phyloP scores from a whole-genome alignment of 1,140 invertebrate species.

The Sogatella furcifera region DNA sequence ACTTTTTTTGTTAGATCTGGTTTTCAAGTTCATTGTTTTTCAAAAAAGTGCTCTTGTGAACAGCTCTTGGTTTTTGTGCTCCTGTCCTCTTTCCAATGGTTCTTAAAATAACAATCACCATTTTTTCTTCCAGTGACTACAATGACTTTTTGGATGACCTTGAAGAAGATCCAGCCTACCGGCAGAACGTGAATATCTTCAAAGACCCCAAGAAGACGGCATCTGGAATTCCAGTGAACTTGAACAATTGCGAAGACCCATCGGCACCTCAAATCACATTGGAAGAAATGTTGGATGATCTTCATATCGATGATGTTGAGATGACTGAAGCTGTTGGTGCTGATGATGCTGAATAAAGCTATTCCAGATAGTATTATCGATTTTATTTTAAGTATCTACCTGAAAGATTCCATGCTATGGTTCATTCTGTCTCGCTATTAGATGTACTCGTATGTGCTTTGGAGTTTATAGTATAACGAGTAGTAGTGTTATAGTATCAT shows the following conservation, averaged over 20 bases:
- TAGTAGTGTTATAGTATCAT: too few species aligned
- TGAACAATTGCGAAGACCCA: constrained; percentile 54
- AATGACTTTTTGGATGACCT: constrained; percentile 94
- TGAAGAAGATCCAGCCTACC: constrained; percentile 83
- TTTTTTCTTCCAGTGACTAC: constrained; percentile 58
- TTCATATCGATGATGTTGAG: constrained; percentile 66
- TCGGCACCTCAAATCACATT: constrained; percentile 76
- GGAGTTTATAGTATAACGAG: too few species aligned
- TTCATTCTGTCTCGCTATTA: too few species aligned
- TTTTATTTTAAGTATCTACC: constrained; percentile 4
- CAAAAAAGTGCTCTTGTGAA: too few species aligned
- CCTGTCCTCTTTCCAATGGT: too few species aligned
- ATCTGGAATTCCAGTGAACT: constrained; percentile 42
- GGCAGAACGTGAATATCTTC: constrained; percentile 92
- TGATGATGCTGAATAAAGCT: too few species aligned
- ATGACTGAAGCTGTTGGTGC: constrained; percentile 40
- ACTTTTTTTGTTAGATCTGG: too few species aligned
- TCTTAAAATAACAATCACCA: too few species aligned
- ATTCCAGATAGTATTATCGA: background rate
- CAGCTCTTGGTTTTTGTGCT: too few species aligned
- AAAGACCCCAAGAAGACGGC: constrained; percentile 53
- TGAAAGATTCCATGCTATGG: background rate
- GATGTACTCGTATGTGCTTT: too few species aligned
- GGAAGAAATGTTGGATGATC: constrained; percentile 95
- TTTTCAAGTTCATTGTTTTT: too few species aligned